Evolutionary conservation across 2,113 vertebrate species (phyloP), one percentile per base, ranked within the genome.

Genomic region (Tyto alba): DNA sequence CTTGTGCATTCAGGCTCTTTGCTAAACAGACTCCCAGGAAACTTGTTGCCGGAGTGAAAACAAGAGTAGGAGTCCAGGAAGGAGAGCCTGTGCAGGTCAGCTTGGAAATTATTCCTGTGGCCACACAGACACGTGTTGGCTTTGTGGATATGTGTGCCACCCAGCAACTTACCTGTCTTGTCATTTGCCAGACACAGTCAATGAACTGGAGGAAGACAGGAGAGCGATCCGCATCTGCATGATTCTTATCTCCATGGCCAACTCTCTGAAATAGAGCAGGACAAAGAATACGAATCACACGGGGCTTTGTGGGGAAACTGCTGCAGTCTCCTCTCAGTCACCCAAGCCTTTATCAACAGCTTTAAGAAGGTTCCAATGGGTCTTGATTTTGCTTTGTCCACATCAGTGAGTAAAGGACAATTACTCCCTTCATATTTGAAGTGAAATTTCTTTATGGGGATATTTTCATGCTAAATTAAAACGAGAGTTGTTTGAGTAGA

Each of bases 151-250:
- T 0, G 1, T 9, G 36, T 52, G 76, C 67, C 47, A 45, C 50
- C 50, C 55, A 90, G 66, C 47, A 64, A 66, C 32, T 92, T 96
- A 99, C 99, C 99, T 99, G 99, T 96, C 98, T 98, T n/a, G 99
- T 99, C 98, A 99, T 98, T 75, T 99, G 99, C 99, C 99, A 99
- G 76, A 99, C 99, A 43, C 99, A 99, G 97, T 99, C 99, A 21
- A 99, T 98, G 91, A 99, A 99, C 97, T 99, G 99, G 93, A 99
- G 98, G 67, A 99, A 99, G 92, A 99, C 98, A 11, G 99, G 99
- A 3, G 99, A 99, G 41, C 99, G 98, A 97, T 99, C 99, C 0
- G 99, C 99, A 1, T 99, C 99, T 0, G 99, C 99, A 3, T 99
- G 99, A 88, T 99, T 99, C 97, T 99, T 99, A 95, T 99, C 99